Evolutionary conservation across 2,113 vertebrate genomes (phyloP), one percentile per base, ranked within the genome.

Genomic region (Dicrurus megarhynchus): DNA sequence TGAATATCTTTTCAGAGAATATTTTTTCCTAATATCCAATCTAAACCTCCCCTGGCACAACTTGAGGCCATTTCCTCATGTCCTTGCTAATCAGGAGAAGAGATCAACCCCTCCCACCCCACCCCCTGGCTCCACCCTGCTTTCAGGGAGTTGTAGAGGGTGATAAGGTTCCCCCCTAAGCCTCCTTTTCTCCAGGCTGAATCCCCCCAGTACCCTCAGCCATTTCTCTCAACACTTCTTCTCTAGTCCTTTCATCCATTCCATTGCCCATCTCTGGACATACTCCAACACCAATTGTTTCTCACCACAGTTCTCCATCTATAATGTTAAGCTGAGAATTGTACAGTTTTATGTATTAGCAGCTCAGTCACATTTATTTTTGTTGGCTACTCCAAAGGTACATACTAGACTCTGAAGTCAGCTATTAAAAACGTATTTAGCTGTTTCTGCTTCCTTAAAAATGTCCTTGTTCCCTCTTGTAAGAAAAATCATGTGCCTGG

Each of bases 41-140:
- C 11, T 13, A 23, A 47, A 47, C 46, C 46, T 47, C 46, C 22
- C 46, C 46, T 23, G 46, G 46, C 46, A 23, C 22, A 47, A 42
- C 32, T 42, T 84, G 35, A 70, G 27, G 56, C 26, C 16, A 19
- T 56, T 69, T 32, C 21, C 35, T 63, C 35, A 9, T 23, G 21
- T 55, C 21, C 10, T 13, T 47, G 35, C 28, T 61, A 47, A 46
- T 0, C 49, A 49, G 18, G 63, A 89, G 39, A 59, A 60, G 19
- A 75, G 21, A 60, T 6, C 0, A 0, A 35, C 4, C 2, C 3
- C 41, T 4, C 5, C n/a, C 6, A 44, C 44, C 44, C 44, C 44
- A 9, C 41, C 15, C 20, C 44, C 46, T 4, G 7, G 26, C 32
- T 63, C 32, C 26, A 42, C 3, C 7, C 14, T 70, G 15, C 32